Evolutionary conservation across 2,113 vertebrate species (phyloP).

Genomic region (Chauna torquata): DNA sequence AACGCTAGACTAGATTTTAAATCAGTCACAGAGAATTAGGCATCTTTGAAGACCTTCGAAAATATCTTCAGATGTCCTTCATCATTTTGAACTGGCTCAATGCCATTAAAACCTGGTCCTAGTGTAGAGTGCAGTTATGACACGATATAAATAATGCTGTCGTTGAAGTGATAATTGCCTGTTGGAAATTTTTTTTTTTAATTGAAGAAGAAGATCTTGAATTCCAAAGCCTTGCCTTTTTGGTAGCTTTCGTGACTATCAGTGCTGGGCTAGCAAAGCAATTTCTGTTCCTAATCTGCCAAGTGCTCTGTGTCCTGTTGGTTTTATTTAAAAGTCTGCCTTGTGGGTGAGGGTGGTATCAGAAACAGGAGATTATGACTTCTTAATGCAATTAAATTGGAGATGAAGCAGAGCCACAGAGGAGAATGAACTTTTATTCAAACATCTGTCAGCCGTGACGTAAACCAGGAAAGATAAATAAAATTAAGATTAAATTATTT

Average conservation of each 20-base stretch:
- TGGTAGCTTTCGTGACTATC: neutral
- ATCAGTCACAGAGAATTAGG: neutral
- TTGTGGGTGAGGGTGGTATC: neutral
- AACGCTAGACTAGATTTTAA: neutral
- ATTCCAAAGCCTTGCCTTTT: neutral
- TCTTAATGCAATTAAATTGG: slow-evolving; percentile 20
- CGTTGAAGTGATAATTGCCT: neutral
- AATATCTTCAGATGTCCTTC: neutral
- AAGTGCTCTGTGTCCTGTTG: neutral
- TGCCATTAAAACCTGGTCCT: neutral
- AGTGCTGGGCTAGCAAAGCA: neutral
- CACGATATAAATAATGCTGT: neutral
- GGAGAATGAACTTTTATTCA: slow-evolving; percentile 28
- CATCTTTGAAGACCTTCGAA: neutral
- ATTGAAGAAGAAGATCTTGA: too few relatives aligned
- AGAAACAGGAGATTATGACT: slow-evolving; percentile 12
- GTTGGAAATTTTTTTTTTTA: too few relatives aligned
- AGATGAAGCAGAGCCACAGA: neutral
- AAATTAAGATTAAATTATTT: slow-evolving; percentile 7
- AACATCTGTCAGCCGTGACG: neutral
- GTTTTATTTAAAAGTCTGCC: slow-evolving; percentile 1
- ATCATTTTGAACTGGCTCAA: neutral
- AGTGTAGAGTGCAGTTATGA: neutral
- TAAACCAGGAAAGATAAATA: neutral
- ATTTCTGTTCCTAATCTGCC: neutral